These are phyloP conservation scores for Actenoides hombroni DNA, from an alignment of 2,113 vertebrate species.

Conservation along the genomic window DNA sequence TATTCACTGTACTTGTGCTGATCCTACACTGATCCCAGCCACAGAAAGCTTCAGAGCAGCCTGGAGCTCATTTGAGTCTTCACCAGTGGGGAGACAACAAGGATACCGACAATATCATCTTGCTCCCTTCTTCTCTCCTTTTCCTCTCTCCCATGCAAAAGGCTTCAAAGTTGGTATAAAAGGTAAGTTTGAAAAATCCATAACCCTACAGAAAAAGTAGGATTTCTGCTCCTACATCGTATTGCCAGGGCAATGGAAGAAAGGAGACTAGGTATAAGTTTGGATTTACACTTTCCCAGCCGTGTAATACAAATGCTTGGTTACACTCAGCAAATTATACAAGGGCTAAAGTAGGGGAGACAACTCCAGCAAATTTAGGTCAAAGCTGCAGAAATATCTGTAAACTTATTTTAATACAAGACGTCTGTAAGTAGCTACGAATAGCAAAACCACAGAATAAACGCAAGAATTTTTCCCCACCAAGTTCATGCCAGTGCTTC, in stretches of 20 bases:
- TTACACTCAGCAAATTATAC: neutral
- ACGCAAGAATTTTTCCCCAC: neutral
- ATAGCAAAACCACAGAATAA: neutral
- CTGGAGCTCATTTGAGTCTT: neutral
- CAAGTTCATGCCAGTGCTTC: neutral
- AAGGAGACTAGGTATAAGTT: neutral
- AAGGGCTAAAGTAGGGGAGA: neutral
- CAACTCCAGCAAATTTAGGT: neutral
- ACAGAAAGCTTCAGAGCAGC: neutral
- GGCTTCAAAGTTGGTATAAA: neutral
- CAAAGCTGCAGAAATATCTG: neutral
- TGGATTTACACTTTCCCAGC: neutral
- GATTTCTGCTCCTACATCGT: neutral
- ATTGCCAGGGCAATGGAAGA: neutral
- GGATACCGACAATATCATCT: neutral
- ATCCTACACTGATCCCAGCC: neutral
- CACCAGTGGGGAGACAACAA: neutral
- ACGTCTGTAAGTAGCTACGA: neutral
- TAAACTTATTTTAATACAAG: neutral
- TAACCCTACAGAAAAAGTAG: neutral
- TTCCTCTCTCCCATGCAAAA: neutral
- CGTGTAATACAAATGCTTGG: neutral
- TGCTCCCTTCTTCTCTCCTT: neutral
- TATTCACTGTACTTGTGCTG: neutral
- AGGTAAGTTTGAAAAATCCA: neutral